Base-by-base conservation (phyloP, 2,888 invertebrate genomes). In the Baronia brevicornis region DNA sequence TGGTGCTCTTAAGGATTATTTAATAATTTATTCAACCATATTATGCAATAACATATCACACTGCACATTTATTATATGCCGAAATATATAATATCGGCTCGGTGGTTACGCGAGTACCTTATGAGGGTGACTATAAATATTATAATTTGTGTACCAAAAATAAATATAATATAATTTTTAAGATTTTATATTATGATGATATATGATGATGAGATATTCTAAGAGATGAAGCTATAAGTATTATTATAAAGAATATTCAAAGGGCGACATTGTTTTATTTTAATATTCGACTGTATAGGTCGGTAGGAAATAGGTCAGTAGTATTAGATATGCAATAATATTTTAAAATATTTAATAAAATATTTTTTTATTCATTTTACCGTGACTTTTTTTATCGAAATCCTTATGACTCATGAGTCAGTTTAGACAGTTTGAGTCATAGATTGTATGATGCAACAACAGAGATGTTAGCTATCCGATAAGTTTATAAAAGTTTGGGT, bases 21-120 rank as follows among this genome's bases (percentile, higher is more conserved):
- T 60, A 51, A 53, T 41, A 19, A 51, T 51, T 54, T 39, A 53
- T 48, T 48, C 48, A 51, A 48, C 34, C 43, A 39, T 33, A 20
- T 32, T 41, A 41, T 44, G 32, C 43, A 26, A 39, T 44, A 36
- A 35, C 37, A 20, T 25, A 17, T 35, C 35, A n/a, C n/a, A n/a
- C n/a, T n/a, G n/a, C n/a, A n/a, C n/a, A n/a, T n/a, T n/a, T n/a
- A n/a, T n/a, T n/a, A n/a, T n/a, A n/a, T n/a, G n/a, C n/a, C n/a
- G n/a, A n/a, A n/a, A n/a, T n/a, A 10, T 26, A 7, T 20, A 47
- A 46, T 42, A 43, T 46, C n/a, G 59, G 60, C 69, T 55, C 63
- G 78, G 73, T 77, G 77, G 79, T 82, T 80, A 75, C 77, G 74
- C 75, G 74, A 74, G 84, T 84, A 84, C 84, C 84, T 84, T 78